These are phyloP conservation scores for Coleophora flavipennella DNA, from an alignment of 2,888 invertebrate genomes.

Conservation along the genomic window DNA sequence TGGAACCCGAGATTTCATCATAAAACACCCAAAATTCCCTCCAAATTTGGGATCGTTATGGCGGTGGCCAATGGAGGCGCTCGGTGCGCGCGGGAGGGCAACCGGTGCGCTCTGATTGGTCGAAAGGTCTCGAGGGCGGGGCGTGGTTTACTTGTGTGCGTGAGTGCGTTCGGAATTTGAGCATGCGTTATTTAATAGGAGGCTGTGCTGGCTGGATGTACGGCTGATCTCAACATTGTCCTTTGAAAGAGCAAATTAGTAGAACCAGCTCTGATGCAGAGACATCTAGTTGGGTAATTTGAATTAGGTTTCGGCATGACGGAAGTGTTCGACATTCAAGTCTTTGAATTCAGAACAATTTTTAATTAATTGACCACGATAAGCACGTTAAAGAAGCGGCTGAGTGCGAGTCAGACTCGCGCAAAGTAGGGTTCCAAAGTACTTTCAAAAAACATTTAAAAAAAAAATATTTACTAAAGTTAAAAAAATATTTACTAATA, in stretches of 20 bases:
- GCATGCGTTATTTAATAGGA: slow-evolving; percentile 42
- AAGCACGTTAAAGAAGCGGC: too few relatives aligned
- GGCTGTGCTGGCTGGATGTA: slow-evolving; percentile 24
- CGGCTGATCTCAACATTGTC: too few relatives aligned
- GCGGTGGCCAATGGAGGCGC: slow-evolving; percentile 41
- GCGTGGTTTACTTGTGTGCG: slow-evolving; percentile 42
- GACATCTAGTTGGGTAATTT: too few relatives aligned
- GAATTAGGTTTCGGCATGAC: too few relatives aligned
- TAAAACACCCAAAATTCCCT: slow-evolving; percentile 64
- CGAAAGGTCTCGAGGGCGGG: slow-evolving; percentile 32
- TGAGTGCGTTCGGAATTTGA: slow-evolving; percentile 39
- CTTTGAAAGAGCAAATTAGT: slow-evolving; percentile 36
- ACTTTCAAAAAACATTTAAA: too few relatives aligned
- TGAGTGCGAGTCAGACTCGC: too few relatives aligned
- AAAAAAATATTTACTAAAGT: too few relatives aligned
- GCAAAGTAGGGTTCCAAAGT: too few relatives aligned
- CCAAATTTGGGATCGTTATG: slow-evolving; percentile 58
- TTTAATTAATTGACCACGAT: too few relatives aligned
- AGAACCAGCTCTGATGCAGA: not conserved
- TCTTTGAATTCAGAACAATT: too few relatives aligned
- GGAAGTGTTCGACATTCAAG: too few relatives aligned
- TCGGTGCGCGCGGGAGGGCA: slow-evolving; percentile 44
- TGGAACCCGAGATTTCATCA: slow-evolving; percentile 40
- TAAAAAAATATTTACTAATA: too few relatives aligned
- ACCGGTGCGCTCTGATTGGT: slow-evolving; percentile 49